phyloP scores from a whole-genome alignment of 2,113 vertebrate species.

The Campylomormyrus numenius region DNA sequence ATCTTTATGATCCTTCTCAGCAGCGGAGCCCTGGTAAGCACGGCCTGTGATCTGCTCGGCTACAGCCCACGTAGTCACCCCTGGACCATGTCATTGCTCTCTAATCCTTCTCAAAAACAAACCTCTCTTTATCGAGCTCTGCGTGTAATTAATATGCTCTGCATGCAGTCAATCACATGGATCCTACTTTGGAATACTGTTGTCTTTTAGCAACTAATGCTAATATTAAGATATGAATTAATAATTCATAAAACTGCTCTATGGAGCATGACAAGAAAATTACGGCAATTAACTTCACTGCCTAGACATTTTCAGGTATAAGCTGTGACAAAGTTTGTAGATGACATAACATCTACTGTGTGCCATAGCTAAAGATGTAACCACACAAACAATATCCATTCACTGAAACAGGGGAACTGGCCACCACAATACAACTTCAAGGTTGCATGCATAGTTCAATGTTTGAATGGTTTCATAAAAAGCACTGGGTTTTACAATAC shows the following conservation, averaged over 20 bases:
- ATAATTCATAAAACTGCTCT: neutral
- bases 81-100: neutral
- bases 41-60: neutral
- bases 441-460: neutral
- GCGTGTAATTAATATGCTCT: neutral
- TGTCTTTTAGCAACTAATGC: conserved; percentile 5
- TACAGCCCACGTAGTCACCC: neutral
- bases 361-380: neutral
- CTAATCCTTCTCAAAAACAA: neutral
- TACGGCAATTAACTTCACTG: conserved; percentile 7
- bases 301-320: neutral
- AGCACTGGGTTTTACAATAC: neutral
- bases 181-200: neutral
- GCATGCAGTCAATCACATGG: neutral
- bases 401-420: neutral
- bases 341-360: neutral
- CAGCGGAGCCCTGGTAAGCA: conserved; percentile 86
- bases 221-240: conserved; percentile 12
- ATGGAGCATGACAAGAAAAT: neutral
- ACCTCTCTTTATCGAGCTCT: neutral
- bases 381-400: neutral
- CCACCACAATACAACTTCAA: neutral
- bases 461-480: neutral
- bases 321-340: neutral
- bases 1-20: conserved; percentile 99